These are phyloP conservation scores for Lithodes maja DNA, from an alignment of 2,888 invertebrate genomes.

Conservation along the genomic window DNA sequence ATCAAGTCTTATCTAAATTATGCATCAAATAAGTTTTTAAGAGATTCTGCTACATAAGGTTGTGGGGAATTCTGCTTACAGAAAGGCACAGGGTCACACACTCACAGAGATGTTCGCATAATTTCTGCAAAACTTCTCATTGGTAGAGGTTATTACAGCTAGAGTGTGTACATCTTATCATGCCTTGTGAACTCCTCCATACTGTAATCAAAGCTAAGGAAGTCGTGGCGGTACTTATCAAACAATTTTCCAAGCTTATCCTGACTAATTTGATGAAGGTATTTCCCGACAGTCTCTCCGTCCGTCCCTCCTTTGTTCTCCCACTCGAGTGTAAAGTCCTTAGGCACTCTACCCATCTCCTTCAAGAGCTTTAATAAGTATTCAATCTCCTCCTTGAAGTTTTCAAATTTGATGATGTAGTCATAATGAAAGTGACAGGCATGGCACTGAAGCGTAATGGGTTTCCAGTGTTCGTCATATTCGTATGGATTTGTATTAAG, in stretches of 20 bases:
- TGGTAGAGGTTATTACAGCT: too few relatives aligned
- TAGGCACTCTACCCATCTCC: constrained; percentile 28
- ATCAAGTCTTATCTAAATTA: too few relatives aligned
- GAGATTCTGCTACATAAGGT: too few relatives aligned
- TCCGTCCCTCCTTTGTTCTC: constrained; percentile 58
- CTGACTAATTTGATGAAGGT: constrained; percentile 39
- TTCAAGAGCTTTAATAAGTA: constrained; percentile 42
- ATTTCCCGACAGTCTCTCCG: background rate
- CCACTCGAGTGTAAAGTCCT: constrained; percentile 29
- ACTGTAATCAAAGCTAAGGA: constrained; percentile 47
- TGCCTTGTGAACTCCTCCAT: constrained; percentile 24
- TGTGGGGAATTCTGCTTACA: too few relatives aligned
- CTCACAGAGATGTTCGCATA: too few relatives aligned
- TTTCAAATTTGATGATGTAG: constrained; percentile 62
- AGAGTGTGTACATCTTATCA: background rate
- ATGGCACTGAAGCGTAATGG: constrained; percentile 56
- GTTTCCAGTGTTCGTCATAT: constrained; percentile 67
- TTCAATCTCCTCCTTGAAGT: constrained; percentile 49
- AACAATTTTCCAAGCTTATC: constrained; percentile 27
- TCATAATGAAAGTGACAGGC: constrained; percentile 58
- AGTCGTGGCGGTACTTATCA: constrained; percentile 48
- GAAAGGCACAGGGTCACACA: too few relatives aligned
- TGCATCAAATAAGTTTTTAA: too few relatives aligned
- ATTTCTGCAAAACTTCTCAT: too few relatives aligned
- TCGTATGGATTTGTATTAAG: constrained; percentile 33